phyloP scores from a whole-genome alignment of 2,113 vertebrate genomes.

The Gymnobelideus leadbeateri region DNA sequence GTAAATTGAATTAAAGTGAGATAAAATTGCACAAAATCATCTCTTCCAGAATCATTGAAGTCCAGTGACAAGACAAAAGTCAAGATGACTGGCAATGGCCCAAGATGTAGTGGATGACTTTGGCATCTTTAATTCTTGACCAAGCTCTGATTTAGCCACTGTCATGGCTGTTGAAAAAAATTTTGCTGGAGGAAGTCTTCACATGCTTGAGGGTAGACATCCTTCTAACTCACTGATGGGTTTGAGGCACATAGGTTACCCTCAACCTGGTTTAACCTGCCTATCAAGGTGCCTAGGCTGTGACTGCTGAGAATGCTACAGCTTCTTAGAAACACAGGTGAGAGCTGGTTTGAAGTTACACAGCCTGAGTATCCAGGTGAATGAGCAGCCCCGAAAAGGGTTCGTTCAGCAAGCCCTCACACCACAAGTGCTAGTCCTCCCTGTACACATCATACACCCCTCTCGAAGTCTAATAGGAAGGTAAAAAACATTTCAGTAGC shows the following conservation, averaged over 20 bases:
- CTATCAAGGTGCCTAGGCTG: not conserved
- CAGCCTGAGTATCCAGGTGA: not conserved
- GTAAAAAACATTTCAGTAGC: not conserved
- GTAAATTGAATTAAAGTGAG: not conserved
- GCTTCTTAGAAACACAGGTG: not conserved
- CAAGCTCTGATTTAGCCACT: not conserved
- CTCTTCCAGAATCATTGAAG: not conserved
- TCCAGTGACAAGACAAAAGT: not conserved
- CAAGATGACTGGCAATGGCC: too few relatives aligned
- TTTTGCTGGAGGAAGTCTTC: not conserved
- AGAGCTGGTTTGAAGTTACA: not conserved
- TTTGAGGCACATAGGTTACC: not conserved
- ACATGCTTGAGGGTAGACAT: not conserved
- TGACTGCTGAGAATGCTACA: too few relatives aligned
- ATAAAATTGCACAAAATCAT: not conserved
- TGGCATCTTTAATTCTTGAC: not conserved
- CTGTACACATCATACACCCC: not conserved
- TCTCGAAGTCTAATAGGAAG: not conserved
- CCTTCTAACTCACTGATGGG: not conserved
- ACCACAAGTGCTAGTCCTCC: not conserved
- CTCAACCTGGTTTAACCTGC: not conserved
- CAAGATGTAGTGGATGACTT: not conserved
- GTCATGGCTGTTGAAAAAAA: not conserved
- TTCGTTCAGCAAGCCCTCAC: not conserved
- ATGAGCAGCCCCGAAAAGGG: not conserved